Evolutionary conservation across 1,140 invertebrate species (phyloP), one percentile per base, ranked within the genome.

Genomic region (Euglossa dilemma): DNA sequence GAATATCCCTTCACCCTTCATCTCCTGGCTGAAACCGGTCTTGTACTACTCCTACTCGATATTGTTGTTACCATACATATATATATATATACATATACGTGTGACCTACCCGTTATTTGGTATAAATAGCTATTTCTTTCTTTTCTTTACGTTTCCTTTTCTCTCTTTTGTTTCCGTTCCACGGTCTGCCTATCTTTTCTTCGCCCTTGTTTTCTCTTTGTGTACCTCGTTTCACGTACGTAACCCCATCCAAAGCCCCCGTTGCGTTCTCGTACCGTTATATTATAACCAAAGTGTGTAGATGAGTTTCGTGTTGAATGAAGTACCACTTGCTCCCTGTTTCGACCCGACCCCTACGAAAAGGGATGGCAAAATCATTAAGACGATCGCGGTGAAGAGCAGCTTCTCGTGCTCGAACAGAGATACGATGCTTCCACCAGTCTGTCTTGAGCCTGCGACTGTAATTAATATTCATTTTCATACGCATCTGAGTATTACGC

Each of bases 301-400:
- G 93, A 92, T 93, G 86, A 93, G 89, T 91, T 91, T 92, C 92
- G 84, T 94, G 91, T 93, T 92, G 93, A 93, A 93, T 93, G 92
- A 93, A 83, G 75, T 90, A 85, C 89, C 80, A 78, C 87, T 88
- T 91, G 67, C 86, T 90, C 88, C 87, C 89, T 83, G 69, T 90
- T 89, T 90, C 78, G 80, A 93, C 93, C 93, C 93, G 93, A 93
- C 93, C 93, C 93, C 93, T 93, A 93, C 90, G 93, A 93, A 94
- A 94, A 93, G 92, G 91, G 91, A 93, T 91, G 90, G 86, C 90
- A 91, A 93, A 93, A 93, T 93, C 91, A 83, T 74, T 77, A 85
- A 78, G 66, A 77, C 43, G 66, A 72, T 43, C 59, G 56, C 57
- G 47, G 20, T 75, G 79, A 69, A 61, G 47, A 54, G 52, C 23